Conservation (phyloP, 2,888 invertebrate genomes). For the Idaea biselata region DNA sequence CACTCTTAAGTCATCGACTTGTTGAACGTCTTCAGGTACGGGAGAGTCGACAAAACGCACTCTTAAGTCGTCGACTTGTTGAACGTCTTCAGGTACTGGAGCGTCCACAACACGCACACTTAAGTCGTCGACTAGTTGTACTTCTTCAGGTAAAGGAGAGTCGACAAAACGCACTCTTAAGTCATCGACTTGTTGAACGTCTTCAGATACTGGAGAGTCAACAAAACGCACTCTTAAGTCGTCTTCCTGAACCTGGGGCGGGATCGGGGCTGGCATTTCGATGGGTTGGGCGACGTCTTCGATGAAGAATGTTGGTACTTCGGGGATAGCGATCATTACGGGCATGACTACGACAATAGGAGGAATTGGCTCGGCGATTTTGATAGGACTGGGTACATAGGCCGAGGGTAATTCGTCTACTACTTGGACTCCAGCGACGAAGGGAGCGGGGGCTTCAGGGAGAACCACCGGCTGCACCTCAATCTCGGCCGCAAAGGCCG, state of each 20-base stretch:
- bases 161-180: slow-evolving; percentile 2
- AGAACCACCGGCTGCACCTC: slow-evolving; percentile 15
- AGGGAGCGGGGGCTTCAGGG: slow-evolving; percentile 10
- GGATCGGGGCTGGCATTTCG: background rate
- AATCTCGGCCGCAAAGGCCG: slow-evolving; percentile 42
- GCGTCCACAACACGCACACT: background rate
- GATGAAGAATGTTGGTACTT: background rate
- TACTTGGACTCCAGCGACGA: slow-evolving; percentile 6
- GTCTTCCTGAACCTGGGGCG: background rate
- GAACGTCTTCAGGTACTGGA: background rate
- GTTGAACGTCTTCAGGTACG: background rate
- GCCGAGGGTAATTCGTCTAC: slow-evolving; percentile 6
- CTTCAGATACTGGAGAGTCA: background rate
- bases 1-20: background rate
- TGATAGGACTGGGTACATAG: background rate
- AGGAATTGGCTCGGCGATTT: background rate
- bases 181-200: background rate
- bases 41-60: slow-evolving; percentile 1
- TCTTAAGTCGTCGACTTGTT: slow-evolving; percentile 1
- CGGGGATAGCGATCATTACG: background rate
- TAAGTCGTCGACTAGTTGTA: background rate
- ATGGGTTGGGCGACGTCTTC: background rate
- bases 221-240: background rate
- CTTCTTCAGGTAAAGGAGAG: background rate
- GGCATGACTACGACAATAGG: background rate